A percentile compares a stretch with the other conserved stretches of the same genome.
phyloP scores from a whole-genome alignment of 2,888 invertebrate species.

The Onthophagus sagittarius region DNA sequence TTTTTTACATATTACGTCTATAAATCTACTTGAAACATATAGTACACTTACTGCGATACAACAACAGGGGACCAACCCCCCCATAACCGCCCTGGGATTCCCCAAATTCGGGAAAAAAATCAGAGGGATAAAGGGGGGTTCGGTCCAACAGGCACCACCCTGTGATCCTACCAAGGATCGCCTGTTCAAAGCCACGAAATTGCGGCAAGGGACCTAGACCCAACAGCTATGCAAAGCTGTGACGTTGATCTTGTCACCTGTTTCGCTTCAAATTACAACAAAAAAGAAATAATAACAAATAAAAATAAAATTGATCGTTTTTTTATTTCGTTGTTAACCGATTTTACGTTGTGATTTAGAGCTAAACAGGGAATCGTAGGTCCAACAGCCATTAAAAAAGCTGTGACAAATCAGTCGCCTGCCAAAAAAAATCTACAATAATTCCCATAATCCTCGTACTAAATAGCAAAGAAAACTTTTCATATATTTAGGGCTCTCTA shows the following conservation, averaged over 20 bases:
- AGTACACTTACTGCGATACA: constrained; percentile 32
- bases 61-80: constrained; percentile 29
- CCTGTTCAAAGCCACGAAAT: constrained; percentile 45
- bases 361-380: constrained; percentile 32
- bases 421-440: constrained; percentile 28
- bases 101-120: not conserved
- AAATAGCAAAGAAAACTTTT: constrained; percentile 24
- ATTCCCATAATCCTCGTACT: constrained; percentile 26
- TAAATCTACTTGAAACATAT: constrained; percentile 25
- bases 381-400: constrained; percentile 33
- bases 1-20: constrained; percentile 25
- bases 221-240: constrained; percentile 47
- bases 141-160: constrained; percentile 28
- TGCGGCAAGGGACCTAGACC: constrained; percentile 59
- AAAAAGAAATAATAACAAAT: not conserved
- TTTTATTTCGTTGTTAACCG: not conserved
- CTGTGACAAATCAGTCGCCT: constrained; percentile 36
- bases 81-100: not conserved
- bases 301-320: not conserved
- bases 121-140: constrained; percentile 24
- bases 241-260: constrained; percentile 42
- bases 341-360: constrained; percentile 12
- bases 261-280: constrained; percentile 28
- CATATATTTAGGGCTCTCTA: constrained; percentile 26
- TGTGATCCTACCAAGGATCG: constrained; percentile 34